Evolutionary conservation across 2,797 vertebrate genomes (phyloP).

Genomic region (Smutsia temminckii): DNA sequence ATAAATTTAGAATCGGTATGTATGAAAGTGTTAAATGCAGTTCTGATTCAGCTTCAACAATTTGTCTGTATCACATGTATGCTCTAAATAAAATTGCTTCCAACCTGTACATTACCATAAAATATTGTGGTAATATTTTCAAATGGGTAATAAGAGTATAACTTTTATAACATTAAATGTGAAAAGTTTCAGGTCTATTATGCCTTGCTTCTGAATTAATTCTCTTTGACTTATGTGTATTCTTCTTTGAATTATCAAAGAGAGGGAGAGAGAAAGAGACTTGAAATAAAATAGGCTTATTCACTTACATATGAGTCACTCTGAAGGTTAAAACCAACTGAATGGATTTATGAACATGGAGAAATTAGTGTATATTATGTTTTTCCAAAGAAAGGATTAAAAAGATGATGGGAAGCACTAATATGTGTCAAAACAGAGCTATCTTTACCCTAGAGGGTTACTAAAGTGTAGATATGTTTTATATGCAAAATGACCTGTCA

Average conservation of each 20-base stretch:
- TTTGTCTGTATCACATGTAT: not conserved
- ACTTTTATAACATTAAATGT: not conserved
- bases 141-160: not conserved
- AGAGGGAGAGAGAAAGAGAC: not conserved
- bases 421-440: conserved; percentile 65
- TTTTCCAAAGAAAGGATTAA: conserved; percentile 63
- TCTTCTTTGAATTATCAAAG: not conserved
- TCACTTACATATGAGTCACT: conserved; percentile 1
- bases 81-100: not conserved
- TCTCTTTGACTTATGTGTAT: not conserved
- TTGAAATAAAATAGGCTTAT: conserved; percentile 47
- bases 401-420: conserved; percentile 42
- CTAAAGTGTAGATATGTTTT: conserved; percentile 51
- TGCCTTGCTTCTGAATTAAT: not conserved
- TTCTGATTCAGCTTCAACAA: not conserved
- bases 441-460: conserved; percentile 44
- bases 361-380: not conserved
- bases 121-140: not conserved
- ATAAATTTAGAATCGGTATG: not conserved
- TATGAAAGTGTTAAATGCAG: not conserved
- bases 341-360: conserved; percentile 40
- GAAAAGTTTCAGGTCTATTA: not conserved
- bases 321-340: conserved; percentile 37
- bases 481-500: conserved; percentile 56
- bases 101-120: not conserved